These are phyloP conservation scores for Atractosteus spatula DNA, from an alignment of 2,113 vertebrate genomes.

Conservation along the genomic window DNA sequence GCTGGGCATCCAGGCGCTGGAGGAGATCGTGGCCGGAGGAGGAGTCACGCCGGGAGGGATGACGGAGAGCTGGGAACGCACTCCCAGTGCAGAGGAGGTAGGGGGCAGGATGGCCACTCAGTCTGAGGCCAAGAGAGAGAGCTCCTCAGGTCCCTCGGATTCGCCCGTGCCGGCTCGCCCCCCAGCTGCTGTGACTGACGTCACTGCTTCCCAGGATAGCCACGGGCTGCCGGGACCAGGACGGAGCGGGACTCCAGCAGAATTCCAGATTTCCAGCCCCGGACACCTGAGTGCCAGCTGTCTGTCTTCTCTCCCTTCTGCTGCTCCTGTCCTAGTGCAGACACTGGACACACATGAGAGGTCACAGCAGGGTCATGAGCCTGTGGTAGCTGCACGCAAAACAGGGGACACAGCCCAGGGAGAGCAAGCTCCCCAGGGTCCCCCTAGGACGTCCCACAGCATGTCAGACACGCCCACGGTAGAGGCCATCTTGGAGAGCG, in stretches of 20 bases:
- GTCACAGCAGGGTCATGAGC: too few relatives aligned
- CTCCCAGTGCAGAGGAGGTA: conserved; percentile 17
- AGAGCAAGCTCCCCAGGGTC: too few relatives aligned
- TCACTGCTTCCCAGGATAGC: not conserved
- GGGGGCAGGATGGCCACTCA: not conserved
- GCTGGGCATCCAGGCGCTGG: conserved; percentile 67
- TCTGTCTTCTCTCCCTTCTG: too few relatives aligned
- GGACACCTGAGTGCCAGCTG: too few relatives aligned
- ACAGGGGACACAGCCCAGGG: too few relatives aligned
- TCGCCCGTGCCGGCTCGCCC: not conserved
- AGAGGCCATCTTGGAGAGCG: conserved; percentile 3
- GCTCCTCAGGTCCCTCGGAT: not conserved
- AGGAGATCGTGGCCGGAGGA: conserved; percentile 37
- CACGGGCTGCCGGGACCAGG: too few relatives aligned
- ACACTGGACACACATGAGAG: too few relatives aligned
- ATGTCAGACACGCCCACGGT: not conserved
- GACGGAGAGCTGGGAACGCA: conserved; percentile 27
- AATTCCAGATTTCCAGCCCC: too few relatives aligned
- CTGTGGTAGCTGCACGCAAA: too few relatives aligned
- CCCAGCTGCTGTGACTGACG: not conserved
- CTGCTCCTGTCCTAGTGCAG: too few relatives aligned
- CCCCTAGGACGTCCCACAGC: too few relatives aligned
- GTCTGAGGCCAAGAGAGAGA: conserved; percentile 27
- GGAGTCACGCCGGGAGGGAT: conserved; percentile 11
- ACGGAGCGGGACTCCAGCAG: too few relatives aligned